Percentiles rank a stretch among this genome's conserved stretches.
These are phyloP conservation scores for Drosophila setosimentum DNA, from an alignment of 2,888 invertebrate species.

Conservation along the genomic window DNA sequence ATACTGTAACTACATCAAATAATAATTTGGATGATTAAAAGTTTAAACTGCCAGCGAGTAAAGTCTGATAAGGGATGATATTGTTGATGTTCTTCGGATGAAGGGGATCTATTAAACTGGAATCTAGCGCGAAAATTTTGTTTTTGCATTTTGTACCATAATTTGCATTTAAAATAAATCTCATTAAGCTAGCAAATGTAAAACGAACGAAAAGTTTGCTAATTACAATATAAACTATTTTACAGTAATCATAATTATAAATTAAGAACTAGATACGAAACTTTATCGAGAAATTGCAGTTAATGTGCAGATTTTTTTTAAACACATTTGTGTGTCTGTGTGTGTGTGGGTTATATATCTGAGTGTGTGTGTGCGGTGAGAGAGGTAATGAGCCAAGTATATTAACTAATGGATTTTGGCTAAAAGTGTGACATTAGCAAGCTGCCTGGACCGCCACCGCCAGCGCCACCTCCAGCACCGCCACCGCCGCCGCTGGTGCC, in stretches of 20 bases:
- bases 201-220: constrained; percentile 74
- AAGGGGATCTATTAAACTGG: constrained; percentile 35
- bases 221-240: constrained; percentile 77
- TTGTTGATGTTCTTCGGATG: constrained; percentile 21
- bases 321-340: constrained; percentile 29
- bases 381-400: constrained; percentile 77
- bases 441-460: constrained; percentile 82
- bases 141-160: constrained; percentile 75
- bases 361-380: constrained; percentile 33
- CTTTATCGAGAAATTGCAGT: constrained; percentile 74
- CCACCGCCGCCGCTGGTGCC: constrained; percentile 58
- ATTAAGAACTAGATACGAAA: constrained; percentile 73
- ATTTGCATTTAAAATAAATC: constrained; percentile 74
- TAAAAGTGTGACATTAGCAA: constrained; percentile 83
- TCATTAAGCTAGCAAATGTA: constrained; percentile 72
- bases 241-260: constrained; percentile 72
- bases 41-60: constrained; percentile 23
- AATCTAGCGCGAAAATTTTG: constrained; percentile 61
- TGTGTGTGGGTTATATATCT: constrained; percentile 28
- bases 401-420: constrained; percentile 74
- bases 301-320: constrained; percentile 46
- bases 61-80: constrained; percentile 18
- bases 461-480: constrained; percentile 45
- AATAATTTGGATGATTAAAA: constrained; percentile 25
- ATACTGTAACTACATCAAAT: constrained; percentile 64